A percentile compares a stretch with the other conserved stretches of the same genome.
Evolutionary conservation across 2,797 vertebrate species (phyloP).

Genomic region (Heteromormyrus szaboi): DNA sequence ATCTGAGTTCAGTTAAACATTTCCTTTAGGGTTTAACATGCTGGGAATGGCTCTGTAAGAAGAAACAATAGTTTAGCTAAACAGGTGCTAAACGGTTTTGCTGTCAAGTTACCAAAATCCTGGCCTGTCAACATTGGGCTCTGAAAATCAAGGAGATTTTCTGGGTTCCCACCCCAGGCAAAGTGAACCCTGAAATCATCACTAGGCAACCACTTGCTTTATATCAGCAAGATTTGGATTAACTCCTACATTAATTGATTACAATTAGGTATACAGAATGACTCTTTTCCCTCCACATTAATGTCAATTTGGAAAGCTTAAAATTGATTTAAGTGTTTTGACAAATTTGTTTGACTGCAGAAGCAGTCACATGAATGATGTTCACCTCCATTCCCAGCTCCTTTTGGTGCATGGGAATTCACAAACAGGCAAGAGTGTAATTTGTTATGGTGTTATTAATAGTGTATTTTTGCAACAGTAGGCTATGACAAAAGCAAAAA

Average conservation of each 20-base stretch:
- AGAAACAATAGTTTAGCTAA: background rate
- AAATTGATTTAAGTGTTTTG: background rate
- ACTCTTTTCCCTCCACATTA: background rate
- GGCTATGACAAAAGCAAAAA: background rate
- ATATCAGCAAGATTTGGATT: background rate
- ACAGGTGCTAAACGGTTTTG: background rate
- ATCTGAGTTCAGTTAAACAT: background rate
- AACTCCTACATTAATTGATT: background rate
- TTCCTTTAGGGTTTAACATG: background rate
- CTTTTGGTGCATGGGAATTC: background rate
- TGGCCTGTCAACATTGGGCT: background rate
- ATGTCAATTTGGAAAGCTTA: background rate
- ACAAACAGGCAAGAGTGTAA: background rate
- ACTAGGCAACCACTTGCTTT: background rate
- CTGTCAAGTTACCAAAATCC: background rate
- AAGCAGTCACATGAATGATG: background rate
- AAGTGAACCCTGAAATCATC: background rate
- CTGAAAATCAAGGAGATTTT: background rate
- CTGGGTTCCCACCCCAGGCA: background rate
- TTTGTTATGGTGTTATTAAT: too few species aligned
- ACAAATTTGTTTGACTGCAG: background rate
- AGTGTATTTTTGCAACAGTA: background rate
- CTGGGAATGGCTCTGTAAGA: background rate
- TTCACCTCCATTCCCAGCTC: background rate
- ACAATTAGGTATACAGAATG: background rate